Evolutionary conservation across 2,888 invertebrate genomes (phyloP), one percentile per base, ranked within the genome.

Genomic region (Sepiola atlantica): DNA sequence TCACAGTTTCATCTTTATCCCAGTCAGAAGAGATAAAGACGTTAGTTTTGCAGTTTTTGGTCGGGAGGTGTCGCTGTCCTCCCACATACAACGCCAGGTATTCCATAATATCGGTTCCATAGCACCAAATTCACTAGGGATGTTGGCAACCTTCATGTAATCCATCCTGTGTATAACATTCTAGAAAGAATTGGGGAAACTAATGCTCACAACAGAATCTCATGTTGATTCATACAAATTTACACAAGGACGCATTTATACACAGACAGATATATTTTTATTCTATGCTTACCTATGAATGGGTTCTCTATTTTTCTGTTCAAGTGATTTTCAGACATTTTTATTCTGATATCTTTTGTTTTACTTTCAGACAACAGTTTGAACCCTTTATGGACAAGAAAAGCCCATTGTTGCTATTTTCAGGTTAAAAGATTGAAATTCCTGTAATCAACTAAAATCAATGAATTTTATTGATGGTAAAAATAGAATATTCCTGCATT

Each of bases 401-500:
- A 45, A 77, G 3, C n/a, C 77, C 77, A 77, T 77, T 77, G 77
- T 77, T 77, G 77, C 77, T 77, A 77, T 77, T 77, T 77, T 77
- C n/a, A 77, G 77, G n/a, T 77, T 77, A 77, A 77, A 77, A 77
- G 77, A 20, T 77, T 77, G 77, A 77, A 77, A 77, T n/a, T 77
- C 77, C 77, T 16, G 77, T 77, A 77, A 77, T 77, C 20, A n/a
- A n/a, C 0, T n/a, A 77, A 77, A 77, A 77, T 77, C 77, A 77
- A 77, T 77, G n/a, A 77, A n/a, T 77, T 77, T n/a, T 77, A 77
- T 77, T 28, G 77, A n/a, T 77, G n/a, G 77, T 77, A 77, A 77
- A 77, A n/a, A 77, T 77, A 77, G 77, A 77, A n/a, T 4, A 77
- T 21, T 1, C n/a, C 14, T 77, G n/a, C 77, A 77, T 77, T 77